Base-by-base conservation (phyloP, 2,797 vertebrate species). In the Fistularia commersonii region DNA sequence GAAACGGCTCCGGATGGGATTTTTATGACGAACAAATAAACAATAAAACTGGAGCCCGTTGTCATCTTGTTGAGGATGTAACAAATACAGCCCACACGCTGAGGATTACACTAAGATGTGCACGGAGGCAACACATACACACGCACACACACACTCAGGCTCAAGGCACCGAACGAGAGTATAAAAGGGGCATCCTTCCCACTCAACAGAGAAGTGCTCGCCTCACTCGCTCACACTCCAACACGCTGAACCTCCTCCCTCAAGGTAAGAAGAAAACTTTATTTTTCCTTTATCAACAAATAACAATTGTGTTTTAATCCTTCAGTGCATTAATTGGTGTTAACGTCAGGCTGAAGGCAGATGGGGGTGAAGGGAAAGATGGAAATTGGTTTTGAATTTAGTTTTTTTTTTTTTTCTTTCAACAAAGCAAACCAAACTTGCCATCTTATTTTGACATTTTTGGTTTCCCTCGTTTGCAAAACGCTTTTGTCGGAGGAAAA, bases 131-230 rank as follows among this genome's bases (percentile, higher is more conserved):
- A 70, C 60, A 76, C 66, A 59, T 54, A 51, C 44, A 37, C 48
- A 47, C 32, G 11, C 44, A 31, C 41, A 32, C 32, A 15, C 31
- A 52, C 51, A 39, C 44, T 50, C 45, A 45, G 9, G 12, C 8
- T 11, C 34, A 48, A 37, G 32, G 14, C 34, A 15, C 23, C 7
- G 34, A 11, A 3, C 11, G 74, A 41, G 77, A 77, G 74, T 89
- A 89, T 89, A 89, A 86, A 89, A 88, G 82, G 74, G 77, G 60
- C 75, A 57, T 81, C 77, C 74, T 82, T 84, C 70, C 71, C 74
- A 78, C 72, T 85, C 81, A 62, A 48, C 71, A 51, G 56, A 83
- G 67, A 87, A 88, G 79, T 71, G 60, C 67, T 80, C 77, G 76
- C 53, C 67, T 74, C 65, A 62, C 51, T n/a, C n/a, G 76, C 70